These are phyloP conservation scores for Listronotus oregonensis DNA, from an alignment of 1,140 invertebrate genomes.

Conservation along the genomic window DNA sequence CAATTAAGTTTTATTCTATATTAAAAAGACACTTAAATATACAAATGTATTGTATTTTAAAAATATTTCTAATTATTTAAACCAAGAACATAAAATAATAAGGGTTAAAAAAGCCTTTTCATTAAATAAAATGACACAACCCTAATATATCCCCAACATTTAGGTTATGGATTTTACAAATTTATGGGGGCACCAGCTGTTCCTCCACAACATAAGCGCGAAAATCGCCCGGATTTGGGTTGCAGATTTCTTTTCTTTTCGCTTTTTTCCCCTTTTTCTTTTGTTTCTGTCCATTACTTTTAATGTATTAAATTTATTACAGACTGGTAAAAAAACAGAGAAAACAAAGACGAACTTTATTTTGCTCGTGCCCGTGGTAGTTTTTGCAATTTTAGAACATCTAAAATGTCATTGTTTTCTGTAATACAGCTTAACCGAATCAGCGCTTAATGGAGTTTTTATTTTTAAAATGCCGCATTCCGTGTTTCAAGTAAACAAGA, in stretches of 20 bases:
- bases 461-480: not conserved
- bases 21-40: too few relatives aligned
- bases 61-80: too few relatives aligned
- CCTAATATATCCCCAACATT: conserved; percentile 26
- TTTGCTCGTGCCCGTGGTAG: not conserved
- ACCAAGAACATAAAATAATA: conserved; percentile 4
- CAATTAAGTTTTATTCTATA: too few relatives aligned
- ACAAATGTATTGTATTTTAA: too few relatives aligned
- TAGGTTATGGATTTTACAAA: conserved; percentile 35
- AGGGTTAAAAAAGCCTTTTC: conserved; percentile 10
- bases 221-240: conserved; percentile 34
- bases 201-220: conserved; percentile 28
- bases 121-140: conserved; percentile 22
- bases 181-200: conserved; percentile 34
- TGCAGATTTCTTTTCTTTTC: conserved; percentile 35
- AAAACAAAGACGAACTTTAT: conserved; percentile 6
- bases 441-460: conserved; percentile 8
- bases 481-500: too few relatives aligned
- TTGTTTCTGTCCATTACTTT: conserved; percentile 30
- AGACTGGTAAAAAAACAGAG: not conserved
- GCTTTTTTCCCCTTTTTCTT: conserved; percentile 17
- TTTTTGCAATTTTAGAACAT: not conserved
- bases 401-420: conserved; percentile 10
- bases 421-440: not conserved
- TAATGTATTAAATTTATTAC: conserved; percentile 32